These are phyloP conservation scores for Rhabdomys pumilio DNA, from an alignment of 2,797 vertebrate genomes.

Conservation along the genomic window DNA sequence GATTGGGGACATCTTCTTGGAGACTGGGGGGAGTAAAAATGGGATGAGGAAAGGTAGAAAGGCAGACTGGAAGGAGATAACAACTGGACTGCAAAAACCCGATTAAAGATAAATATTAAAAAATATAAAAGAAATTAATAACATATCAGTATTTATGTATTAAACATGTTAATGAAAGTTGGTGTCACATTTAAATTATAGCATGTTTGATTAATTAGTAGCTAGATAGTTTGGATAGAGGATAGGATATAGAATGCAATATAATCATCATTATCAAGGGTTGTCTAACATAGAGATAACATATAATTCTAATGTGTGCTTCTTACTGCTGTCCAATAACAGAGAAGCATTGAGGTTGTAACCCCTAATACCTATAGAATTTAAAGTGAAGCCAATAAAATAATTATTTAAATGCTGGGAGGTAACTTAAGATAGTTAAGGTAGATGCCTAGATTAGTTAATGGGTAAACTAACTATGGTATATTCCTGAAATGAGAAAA, in stretches of 20 bases:
- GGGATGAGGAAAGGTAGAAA: neutral
- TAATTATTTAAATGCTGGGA: neutral
- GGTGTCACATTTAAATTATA: conserved; percentile 62
- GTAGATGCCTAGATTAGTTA: neutral
- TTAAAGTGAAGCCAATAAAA: neutral
- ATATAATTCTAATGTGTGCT: neutral
- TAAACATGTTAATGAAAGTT: conserved; percentile 64
- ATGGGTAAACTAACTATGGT: neutral
- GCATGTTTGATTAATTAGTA: conserved; percentile 33
- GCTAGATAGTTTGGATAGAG: neutral
- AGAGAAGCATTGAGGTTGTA: neutral
- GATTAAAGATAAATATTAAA: neutral
- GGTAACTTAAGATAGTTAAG: neutral
- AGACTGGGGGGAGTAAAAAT: neutral
- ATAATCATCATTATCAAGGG: neutral
- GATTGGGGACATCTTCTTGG: neutral
- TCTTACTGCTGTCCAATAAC: conserved; percentile 1
- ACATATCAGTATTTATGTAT: conserved; percentile 71
- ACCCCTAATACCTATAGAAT: neutral
- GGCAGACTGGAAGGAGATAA: neutral
- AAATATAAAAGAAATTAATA: neutral
- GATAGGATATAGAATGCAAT: conserved; percentile 16
- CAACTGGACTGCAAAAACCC: neutral
- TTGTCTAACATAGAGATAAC: conserved; percentile 64
- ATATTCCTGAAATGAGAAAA: neutral